Evolutionary conservation across 2,113 vertebrate genomes (phyloP).

Genomic region (Calonectris borealis): DNA sequence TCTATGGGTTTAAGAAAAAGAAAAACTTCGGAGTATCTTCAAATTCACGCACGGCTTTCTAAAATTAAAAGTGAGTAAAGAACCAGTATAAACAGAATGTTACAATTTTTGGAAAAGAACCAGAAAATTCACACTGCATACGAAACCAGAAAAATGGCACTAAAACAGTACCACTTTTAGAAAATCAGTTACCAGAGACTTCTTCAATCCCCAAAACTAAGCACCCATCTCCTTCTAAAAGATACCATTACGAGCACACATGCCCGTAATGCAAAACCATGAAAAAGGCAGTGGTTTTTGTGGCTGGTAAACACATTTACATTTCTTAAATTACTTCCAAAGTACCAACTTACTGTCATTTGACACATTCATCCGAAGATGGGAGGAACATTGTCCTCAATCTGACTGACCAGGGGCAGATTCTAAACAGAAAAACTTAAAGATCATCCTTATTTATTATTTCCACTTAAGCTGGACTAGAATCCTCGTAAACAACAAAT

Average conservation of each 20-base stretch:
- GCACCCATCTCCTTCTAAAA: background rate
- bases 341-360: background rate
- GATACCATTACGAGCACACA: background rate
- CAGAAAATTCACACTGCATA: background rate
- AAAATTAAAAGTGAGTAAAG: background rate
- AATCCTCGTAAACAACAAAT: background rate
- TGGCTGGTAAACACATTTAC: background rate
- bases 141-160: background rate
- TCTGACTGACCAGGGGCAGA: background rate
- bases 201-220: background rate
- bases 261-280: background rate
- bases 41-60: background rate
- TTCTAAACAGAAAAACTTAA: background rate
- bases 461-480: background rate
- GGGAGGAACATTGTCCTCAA: background rate
- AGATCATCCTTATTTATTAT: background rate
- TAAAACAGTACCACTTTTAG: background rate
- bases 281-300: background rate
- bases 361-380: background rate
- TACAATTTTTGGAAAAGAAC: background rate
- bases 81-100: background rate
- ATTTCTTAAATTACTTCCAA: background rate
- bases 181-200: background rate
- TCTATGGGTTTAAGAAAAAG: background rate
- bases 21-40: background rate